A percentile compares a stretch with the other conserved stretches of the same genome.
These are phyloP conservation scores for Heliconius ismenius DNA, from an alignment of 2,888 invertebrate genomes.

Conservation along the genomic window DNA sequence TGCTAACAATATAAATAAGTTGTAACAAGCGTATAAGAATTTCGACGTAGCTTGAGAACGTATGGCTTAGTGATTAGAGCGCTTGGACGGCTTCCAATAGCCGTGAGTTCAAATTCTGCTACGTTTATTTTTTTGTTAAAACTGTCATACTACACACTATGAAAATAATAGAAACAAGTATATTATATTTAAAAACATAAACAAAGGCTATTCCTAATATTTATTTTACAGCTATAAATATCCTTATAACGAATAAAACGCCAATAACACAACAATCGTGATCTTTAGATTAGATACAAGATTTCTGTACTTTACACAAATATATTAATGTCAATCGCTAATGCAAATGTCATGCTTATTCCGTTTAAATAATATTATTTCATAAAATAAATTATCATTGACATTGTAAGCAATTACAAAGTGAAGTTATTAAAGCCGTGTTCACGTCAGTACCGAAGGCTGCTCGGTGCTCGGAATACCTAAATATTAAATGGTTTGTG, in stretches of 20 bases:
- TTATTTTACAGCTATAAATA: slow-evolving; percentile 29
- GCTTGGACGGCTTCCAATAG: too few relatives aligned
- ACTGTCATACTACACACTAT: too few relatives aligned
- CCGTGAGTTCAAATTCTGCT: too few relatives aligned
- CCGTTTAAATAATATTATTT: slow-evolving; percentile 23
- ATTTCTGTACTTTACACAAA: slow-evolving; percentile 31
- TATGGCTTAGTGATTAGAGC: too few relatives aligned
- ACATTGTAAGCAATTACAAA: slow-evolving; percentile 20
- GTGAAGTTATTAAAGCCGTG: slow-evolving; percentile 42
- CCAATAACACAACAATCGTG: slow-evolving; percentile 39
- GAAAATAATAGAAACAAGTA: background rate
- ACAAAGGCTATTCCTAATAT: slow-evolving; percentile 1
- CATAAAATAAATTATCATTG: slow-evolving; percentile 22
- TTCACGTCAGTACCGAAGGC: slow-evolving; percentile 55
- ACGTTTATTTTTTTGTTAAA: too few relatives aligned
- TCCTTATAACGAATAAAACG: slow-evolving; percentile 33
- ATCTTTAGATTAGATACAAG: slow-evolving; percentile 37
- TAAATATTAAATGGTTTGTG: slow-evolving; percentile 79
- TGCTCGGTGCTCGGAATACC: slow-evolving; percentile 67
- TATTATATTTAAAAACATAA: slow-evolving; percentile 20
- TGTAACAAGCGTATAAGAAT: too few relatives aligned
- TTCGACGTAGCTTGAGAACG: too few relatives aligned
- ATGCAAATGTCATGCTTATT: slow-evolving; percentile 37
- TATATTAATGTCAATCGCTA: slow-evolving; percentile 33
- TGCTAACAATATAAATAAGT: too few relatives aligned